Percentiles rank a stretch among this genome's conserved stretches.
Evolutionary conservation across 2,797 vertebrate species (phyloP).

Genomic region (Pantherophis alleghaniensis): DNA sequence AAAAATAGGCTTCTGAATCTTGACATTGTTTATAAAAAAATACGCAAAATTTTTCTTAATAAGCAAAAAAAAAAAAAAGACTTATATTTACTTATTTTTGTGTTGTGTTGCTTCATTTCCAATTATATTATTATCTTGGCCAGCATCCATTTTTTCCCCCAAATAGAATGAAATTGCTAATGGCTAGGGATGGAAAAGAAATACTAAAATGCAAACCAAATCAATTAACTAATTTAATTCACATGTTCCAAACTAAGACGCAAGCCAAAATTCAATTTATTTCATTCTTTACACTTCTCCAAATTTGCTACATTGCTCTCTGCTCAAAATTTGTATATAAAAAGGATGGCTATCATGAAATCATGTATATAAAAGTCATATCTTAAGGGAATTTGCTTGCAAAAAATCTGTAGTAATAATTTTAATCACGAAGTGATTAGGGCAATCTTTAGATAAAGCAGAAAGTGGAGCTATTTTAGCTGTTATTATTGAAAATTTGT

Average conservation of each 20-base stretch:
- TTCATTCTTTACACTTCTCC: not conserved
- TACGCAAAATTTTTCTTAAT: not conserved
- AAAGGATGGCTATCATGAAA: not conserved
- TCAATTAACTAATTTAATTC: not conserved
- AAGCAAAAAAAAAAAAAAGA: not conserved
- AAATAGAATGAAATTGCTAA: constrained; percentile 3
- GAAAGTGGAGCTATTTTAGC: not conserved
- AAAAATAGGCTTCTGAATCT: not conserved
- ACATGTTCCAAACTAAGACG: not conserved
- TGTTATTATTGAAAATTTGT: not conserved
- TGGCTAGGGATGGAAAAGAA: not conserved
- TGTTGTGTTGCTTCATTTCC: not conserved
- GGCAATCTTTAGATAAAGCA: not conserved
- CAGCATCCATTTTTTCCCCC: not conserved
- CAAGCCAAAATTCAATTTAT: not conserved
- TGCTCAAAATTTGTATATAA: not conserved
- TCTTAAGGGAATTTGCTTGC: not conserved
- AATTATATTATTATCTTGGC: not conserved
- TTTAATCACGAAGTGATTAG: not conserved
- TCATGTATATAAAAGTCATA: not conserved
- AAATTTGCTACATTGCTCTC: not conserved
- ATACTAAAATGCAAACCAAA: not conserved
- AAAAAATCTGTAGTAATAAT: not conserved
- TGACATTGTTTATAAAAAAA: not conserved
- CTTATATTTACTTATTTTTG: not conserved